These are phyloP conservation scores for Pachyseris speciosa DNA, from an alignment of 64 coral and sea anemone genomes.

Conservation along the genomic window DNA sequence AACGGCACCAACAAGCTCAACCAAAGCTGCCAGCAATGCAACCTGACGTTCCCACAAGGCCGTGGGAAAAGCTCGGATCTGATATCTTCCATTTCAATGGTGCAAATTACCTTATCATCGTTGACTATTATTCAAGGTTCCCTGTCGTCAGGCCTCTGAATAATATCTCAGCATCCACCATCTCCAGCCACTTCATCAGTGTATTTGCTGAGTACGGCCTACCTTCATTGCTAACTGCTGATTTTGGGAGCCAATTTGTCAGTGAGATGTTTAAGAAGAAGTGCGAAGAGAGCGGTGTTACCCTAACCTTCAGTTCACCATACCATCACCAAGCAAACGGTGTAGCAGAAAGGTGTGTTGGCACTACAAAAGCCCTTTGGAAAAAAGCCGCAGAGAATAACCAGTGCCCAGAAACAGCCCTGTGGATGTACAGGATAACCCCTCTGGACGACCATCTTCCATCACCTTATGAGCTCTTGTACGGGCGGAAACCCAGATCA, in stretches of 20 bases:
- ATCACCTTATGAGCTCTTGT: constrained; percentile 70
- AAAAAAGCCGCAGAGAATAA: constrained; percentile 63
- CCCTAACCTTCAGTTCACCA: constrained; percentile 64
- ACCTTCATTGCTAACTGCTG: constrained; percentile 33
- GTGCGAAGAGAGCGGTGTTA: constrained; percentile 62
- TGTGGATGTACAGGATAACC: constrained; percentile 76
- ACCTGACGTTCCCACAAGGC: too few relatives aligned
- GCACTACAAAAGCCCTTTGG: constrained; percentile 44
- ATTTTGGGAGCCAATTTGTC: constrained; percentile 70
- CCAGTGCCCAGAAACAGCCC: constrained; percentile 59
- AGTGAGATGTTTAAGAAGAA: constrained; percentile 55
- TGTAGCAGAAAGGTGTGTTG: constrained; percentile 45
- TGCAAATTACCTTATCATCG: not conserved
- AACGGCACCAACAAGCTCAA: too few relatives aligned
- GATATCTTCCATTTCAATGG: constrained; percentile 29
- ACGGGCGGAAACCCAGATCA: constrained; percentile 51
- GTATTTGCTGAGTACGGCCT: constrained; percentile 70
- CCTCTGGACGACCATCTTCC: constrained; percentile 63
- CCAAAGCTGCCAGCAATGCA: too few relatives aligned
- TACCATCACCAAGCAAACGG: constrained; percentile 78
- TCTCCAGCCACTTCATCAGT: not conserved
- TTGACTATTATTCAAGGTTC: constrained; percentile 17
- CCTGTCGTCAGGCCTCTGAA: constrained; percentile 17
- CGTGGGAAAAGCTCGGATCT: constrained; percentile 1
- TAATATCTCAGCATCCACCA: constrained; percentile 33